Percentiles rank a stretch among this genome's conserved stretches.
Conservation (phyloP, 2,113 vertebrate species). For the Lethenteron reissneri region DNA sequence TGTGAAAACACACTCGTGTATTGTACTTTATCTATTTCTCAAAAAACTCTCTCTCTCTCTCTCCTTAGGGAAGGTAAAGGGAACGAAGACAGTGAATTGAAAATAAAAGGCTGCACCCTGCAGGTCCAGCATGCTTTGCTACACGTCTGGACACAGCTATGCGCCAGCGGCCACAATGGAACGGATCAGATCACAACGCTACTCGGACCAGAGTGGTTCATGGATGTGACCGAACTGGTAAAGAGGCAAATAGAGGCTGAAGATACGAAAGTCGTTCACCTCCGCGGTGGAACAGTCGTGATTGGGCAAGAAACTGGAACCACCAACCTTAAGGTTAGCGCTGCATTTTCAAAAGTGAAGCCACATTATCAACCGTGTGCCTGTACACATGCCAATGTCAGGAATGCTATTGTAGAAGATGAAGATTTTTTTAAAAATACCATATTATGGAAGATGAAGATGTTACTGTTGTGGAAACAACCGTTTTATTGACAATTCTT, state of each 20-base stretch:
- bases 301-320: constrained; percentile 27
- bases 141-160: constrained; percentile 25
- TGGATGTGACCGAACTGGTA: constrained; percentile 26
- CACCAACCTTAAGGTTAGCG: constrained; percentile 27
- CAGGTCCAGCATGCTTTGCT: constrained; percentile 21
- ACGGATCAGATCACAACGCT: constrained; percentile 22
- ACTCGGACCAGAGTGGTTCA: constrained; percentile 17
- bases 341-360: neutral
- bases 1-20: no score
- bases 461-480: no score
- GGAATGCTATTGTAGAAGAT: no score
- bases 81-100: constrained; percentile 15
- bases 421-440: no score
- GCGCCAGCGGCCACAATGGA: constrained; percentile 21
- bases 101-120: constrained; percentile 12
- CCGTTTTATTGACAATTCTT: no score
- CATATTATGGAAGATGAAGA: no score
- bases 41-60: no score
- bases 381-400: no score
- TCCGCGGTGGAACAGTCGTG: constrained; percentile 15
- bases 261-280: constrained; percentile 12
- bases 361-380: no score
- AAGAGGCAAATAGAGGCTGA: constrained; percentile 18
- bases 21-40: no score
- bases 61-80: neutral